These are phyloP conservation scores for Rhodinocichla rosea DNA, from an alignment of 2,113 vertebrate genomes.

Conservation along the genomic window DNA sequence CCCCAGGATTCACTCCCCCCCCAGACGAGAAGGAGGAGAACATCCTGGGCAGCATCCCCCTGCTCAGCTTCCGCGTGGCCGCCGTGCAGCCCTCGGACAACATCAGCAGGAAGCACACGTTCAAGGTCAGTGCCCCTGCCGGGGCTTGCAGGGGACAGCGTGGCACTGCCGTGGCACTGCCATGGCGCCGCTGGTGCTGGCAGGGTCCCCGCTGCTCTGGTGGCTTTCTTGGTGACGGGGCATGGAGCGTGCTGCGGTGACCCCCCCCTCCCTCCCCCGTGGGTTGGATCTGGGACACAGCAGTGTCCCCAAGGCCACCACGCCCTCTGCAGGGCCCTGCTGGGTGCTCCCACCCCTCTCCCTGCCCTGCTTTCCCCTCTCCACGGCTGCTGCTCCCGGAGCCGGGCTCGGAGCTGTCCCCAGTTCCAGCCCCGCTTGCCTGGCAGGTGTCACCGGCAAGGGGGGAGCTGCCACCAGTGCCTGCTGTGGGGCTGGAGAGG, in stretches of 20 bases:
- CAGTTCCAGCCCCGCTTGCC: rapidly evolving
- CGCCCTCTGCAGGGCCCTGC: neutral
- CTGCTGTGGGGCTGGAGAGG: neutral
- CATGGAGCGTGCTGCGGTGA: neutral
- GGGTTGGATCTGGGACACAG: neutral
- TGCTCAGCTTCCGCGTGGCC: conserved; percentile 89
- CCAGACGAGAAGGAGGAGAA: conserved; percentile 93
- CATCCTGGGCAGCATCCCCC: conserved; percentile 89
- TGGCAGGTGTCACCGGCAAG: neutral
- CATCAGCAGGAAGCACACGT: conserved; percentile 91
- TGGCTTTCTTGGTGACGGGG: neutral
- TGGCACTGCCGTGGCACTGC: neutral
- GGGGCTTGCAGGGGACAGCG: neutral
- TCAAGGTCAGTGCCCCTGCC: conserved; percentile 84
- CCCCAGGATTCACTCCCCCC: neutral
- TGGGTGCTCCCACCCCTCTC: neutral
- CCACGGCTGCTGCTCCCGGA: neutral
- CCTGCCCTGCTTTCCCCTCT: neutral
- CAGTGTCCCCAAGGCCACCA: neutral
- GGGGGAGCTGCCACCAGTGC: neutral
- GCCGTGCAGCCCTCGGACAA: conserved; percentile 85
- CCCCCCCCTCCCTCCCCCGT: too few relatives aligned
- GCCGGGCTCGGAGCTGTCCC: neutral
- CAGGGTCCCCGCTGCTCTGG: neutral
- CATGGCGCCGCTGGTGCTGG: neutral